Evolutionary conservation across 2,888 invertebrate genomes (phyloP).

Genomic region (Sussaba pulchella): DNA sequence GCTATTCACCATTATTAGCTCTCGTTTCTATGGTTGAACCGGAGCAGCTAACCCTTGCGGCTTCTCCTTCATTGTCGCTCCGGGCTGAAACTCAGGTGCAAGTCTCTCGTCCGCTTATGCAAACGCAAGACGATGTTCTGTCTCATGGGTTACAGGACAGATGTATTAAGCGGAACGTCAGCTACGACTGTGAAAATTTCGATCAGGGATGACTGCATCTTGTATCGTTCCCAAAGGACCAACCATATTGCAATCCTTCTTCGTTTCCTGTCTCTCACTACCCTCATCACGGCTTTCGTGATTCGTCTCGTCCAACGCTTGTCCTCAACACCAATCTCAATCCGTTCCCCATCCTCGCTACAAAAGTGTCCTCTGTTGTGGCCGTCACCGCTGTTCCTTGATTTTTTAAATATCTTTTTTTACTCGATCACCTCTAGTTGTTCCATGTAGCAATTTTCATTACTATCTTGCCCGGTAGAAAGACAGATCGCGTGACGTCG

Average conservation of each 20-base stretch:
- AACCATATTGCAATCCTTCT: conserved; percentile 14
- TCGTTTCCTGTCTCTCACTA: neutral
- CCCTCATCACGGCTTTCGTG: neutral
- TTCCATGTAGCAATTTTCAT: too few relatives aligned
- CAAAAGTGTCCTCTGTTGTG: too few relatives aligned
- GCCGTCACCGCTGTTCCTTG: too few relatives aligned
- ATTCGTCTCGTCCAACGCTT: neutral
- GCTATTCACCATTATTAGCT: conserved; percentile 28
- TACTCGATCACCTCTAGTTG: neutral
- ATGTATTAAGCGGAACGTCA: neutral
- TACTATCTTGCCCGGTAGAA: too few relatives aligned
- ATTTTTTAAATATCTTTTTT: neutral
- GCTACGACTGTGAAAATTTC: conserved; percentile 15
- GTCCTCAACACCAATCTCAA: neutral
- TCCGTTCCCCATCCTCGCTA: neutral
- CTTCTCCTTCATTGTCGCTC: conserved; percentile 47
- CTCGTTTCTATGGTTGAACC: conserved; percentile 34
- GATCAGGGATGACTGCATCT: conserved; percentile 28
- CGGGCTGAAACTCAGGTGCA: conserved; percentile 32
- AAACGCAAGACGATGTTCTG: conserved; percentile 16
- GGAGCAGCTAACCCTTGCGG: conserved; percentile 35
- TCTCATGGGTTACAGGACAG: neutral
- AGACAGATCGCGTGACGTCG: too few relatives aligned
- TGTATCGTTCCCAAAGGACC: conserved; percentile 2
- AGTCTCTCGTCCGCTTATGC: conserved; percentile 30